Percentiles rank a stretch among this genome's conserved stretches.
phyloP scores from a whole-genome alignment of 23 tunicate species.

The Halocynthia roretzi region DNA sequence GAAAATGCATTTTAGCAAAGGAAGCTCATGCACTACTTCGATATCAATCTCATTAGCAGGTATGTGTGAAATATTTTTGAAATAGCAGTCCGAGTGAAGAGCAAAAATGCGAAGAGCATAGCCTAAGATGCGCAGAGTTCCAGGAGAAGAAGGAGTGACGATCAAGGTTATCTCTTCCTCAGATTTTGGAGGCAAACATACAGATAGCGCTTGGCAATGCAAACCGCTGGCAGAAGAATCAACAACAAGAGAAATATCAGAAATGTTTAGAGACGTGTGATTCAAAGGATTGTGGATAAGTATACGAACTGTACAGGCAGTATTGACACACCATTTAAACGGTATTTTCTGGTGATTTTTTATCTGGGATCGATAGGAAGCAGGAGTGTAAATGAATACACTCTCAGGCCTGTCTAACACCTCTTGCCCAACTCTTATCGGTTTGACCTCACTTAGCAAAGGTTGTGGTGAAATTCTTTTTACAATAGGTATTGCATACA shows the following conservation, averaged over 20 bases:
- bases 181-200: conserved; percentile 35
- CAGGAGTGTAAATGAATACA: conserved; percentile 80
- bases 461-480: conserved; percentile 27
- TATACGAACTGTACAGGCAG: conserved; percentile 24
- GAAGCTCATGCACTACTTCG: conserved; percentile 47
- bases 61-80: conserved; percentile 39
- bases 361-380: conserved; percentile 17
- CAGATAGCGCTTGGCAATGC: conserved; percentile 21
- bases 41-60: conserved; percentile 38
- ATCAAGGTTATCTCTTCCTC: conserved; percentile 17
- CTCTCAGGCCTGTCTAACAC: conserved; percentile 5
- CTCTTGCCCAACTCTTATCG: neutral
- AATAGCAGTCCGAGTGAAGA: conserved; percentile 37
- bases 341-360: conserved; percentile 21
- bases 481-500: conserved; percentile 27
- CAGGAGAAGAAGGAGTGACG: conserved; percentile 28
- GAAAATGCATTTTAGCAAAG: conserved; percentile 27
- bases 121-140: conserved; percentile 38
- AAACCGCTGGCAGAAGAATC: conserved; percentile 7
- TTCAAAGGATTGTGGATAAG: conserved; percentile 47
- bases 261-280: conserved; percentile 21
- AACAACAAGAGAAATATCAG: conserved; percentile 27
- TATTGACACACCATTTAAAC: conserved; percentile 62
- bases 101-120: conserved; percentile 51
- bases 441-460: conserved; percentile 13